Conservation (phyloP, 2,113 vertebrate species). For the Poeciliopsis retropinna region DNA sequence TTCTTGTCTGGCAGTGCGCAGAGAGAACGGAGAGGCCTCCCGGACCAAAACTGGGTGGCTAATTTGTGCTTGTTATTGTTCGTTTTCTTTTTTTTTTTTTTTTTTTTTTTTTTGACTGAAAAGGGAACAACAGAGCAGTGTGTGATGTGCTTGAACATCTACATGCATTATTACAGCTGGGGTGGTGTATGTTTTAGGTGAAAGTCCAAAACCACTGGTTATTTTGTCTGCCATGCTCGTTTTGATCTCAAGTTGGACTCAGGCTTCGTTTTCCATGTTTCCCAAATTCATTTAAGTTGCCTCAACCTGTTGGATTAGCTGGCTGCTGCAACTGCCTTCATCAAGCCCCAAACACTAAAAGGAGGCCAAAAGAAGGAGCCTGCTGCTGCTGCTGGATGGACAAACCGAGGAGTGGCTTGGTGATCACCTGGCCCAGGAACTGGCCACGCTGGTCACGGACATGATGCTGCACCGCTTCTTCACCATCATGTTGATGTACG, state of each 20-base stretch:
- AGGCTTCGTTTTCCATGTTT: constrained; percentile 23
- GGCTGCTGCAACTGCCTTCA: constrained; percentile 37
- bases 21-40: constrained; percentile 6
- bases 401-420: constrained; percentile 33
- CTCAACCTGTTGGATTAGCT: constrained; percentile 29
- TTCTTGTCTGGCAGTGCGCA: constrained; percentile 68
- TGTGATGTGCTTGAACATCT: constrained; percentile 72
- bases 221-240: constrained; percentile 54
- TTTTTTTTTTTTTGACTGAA: constrained; percentile 33
- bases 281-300: neutral
- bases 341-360: constrained; percentile 33
- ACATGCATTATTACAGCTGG: constrained; percentile 71
- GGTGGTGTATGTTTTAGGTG: constrained; percentile 34
- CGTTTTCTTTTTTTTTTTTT: constrained; percentile 22
- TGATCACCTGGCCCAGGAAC: constrained; percentile 87
- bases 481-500: constrained; percentile 94
- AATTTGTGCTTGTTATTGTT: constrained; percentile 69
- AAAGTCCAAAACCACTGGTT: constrained; percentile 39
- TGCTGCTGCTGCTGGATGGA: constrained; percentile 26
- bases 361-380: constrained; percentile 6
- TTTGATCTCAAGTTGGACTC: constrained; percentile 40
- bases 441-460: constrained; percentile 84
- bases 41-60: constrained; percentile 25
- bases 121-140: constrained; percentile 30
- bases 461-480: constrained; percentile 93